Conservation (phyloP, 1,140 invertebrate species). For the Odontomachus brunneus region DNA sequence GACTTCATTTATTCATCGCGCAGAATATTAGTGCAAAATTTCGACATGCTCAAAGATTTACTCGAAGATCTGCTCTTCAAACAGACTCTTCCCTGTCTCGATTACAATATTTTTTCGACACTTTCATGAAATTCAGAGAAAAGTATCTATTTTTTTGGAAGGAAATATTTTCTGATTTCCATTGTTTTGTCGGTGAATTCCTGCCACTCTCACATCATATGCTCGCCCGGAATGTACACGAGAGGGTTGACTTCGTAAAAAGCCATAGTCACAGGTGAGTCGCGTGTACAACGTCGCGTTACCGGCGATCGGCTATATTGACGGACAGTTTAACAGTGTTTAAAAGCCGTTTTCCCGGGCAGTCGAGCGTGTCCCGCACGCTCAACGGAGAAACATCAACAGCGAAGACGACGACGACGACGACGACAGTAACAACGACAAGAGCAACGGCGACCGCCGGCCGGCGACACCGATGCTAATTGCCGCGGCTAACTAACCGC, state of each 20-base stretch:
- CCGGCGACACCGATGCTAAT: constrained; percentile 73
- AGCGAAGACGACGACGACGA: too few relatives aligned
- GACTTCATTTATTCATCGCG: too few relatives aligned
- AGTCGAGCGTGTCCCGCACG: constrained; percentile 53
- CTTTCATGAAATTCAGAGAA: too few relatives aligned
- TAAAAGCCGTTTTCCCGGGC: constrained; percentile 61
- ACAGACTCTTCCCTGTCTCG: too few relatives aligned
- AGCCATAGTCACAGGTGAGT: not conserved
- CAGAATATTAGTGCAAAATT: too few relatives aligned
- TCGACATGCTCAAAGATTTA: too few relatives aligned
- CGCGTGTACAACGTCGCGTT: constrained; percentile 15
- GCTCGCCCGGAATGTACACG: not conserved
- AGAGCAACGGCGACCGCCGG: constrained; percentile 43
- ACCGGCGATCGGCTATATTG: constrained; percentile 67
- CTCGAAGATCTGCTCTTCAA: too few relatives aligned
- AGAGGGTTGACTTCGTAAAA: not conserved
- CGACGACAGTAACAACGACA: constrained; percentile 28
- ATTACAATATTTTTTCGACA: too few relatives aligned
- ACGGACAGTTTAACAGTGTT: constrained; percentile 63
- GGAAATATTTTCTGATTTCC: too few relatives aligned
- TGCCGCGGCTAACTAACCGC: constrained; percentile 76
- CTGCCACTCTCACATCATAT: too few relatives aligned
- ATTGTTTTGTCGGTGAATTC: too few relatives aligned
- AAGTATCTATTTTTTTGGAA: too few relatives aligned
- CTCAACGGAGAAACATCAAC: constrained; percentile 16